Conservation (phyloP, 2,888 invertebrate genomes). For the Sphaerophoria taeniata region DNA sequence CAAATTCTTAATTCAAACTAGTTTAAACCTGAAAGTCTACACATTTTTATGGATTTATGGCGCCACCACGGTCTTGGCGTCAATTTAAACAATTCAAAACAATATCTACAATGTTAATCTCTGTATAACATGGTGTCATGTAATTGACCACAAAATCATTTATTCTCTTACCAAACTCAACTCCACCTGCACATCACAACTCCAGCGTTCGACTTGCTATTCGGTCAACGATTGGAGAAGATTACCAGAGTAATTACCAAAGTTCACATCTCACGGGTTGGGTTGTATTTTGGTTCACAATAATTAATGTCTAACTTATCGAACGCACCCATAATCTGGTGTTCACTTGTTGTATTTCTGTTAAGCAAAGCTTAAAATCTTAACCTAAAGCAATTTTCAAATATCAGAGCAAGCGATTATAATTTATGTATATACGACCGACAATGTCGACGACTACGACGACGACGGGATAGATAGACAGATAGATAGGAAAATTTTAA, state of each 20-base stretch:
- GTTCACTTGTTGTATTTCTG: slow-evolving; percentile 15
- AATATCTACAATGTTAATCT: slow-evolving; percentile 18
- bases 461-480: not conserved
- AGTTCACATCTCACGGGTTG: slow-evolving; percentile 30
- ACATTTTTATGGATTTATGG: not conserved
- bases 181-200: slow-evolving; percentile 25
- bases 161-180: not conserved
- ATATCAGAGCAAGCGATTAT: slow-evolving; percentile 49
- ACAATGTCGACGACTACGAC: not conserved
- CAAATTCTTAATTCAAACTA: slow-evolving; percentile 9
- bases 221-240: slow-evolving; percentile 14
- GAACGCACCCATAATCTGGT: slow-evolving; percentile 31
- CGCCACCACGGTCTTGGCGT: slow-evolving; percentile 5
- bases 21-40: not conserved
- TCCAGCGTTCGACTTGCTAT: not conserved
- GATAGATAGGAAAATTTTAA: not conserved
- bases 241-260: slow-evolving; percentile 16
- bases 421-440: too few species aligned
- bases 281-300: slow-evolving; percentile 1
- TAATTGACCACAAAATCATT: slow-evolving; percentile 40
- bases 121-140: slow-evolving; percentile 33
- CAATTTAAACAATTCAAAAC: slow-evolving; percentile 13
- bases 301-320: slow-evolving; percentile 32
- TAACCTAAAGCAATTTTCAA: slow-evolving; percentile 25
- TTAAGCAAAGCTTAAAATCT: slow-evolving; percentile 3